These are phyloP conservation scores for Amitus sp. DNA, from an alignment of 2,888 invertebrate genomes.

Conservation along the genomic window DNA sequence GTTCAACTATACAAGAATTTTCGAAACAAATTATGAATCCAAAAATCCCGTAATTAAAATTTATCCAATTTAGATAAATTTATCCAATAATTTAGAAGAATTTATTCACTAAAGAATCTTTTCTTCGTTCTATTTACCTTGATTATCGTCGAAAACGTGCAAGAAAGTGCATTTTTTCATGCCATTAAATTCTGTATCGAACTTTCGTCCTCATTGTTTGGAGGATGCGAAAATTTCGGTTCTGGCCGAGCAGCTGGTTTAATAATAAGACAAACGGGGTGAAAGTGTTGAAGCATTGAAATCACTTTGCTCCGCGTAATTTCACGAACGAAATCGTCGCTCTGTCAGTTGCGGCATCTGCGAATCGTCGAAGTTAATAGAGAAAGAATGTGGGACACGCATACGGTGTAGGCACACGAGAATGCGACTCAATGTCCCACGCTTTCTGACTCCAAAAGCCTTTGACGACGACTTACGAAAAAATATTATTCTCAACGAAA, in stretches of 20 bases:
- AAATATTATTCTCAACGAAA: too few species aligned
- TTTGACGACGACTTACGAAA: background rate
- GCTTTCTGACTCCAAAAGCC: slow-evolving; percentile 11
- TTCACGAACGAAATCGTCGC: slow-evolving; percentile 25
- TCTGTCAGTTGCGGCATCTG: slow-evolving; percentile 22
- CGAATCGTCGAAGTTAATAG: slow-evolving; percentile 28
- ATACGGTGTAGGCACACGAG: slow-evolving; percentile 18
- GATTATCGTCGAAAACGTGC: too few species aligned
- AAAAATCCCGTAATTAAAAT: too few species aligned
- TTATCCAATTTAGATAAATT: too few species aligned
- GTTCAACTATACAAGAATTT: too few species aligned
- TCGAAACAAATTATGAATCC: too few species aligned
- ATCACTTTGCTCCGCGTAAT: slow-evolving; percentile 23
- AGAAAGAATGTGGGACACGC: slow-evolving; percentile 23
- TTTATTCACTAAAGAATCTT: too few species aligned
- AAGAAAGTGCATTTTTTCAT: background rate
- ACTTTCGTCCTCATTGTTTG: background rate
- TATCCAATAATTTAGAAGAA: too few species aligned
- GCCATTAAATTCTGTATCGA: background rate
- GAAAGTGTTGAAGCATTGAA: slow-evolving; percentile 28
- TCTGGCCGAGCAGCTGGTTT: background rate
- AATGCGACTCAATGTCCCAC: slow-evolving; percentile 28
- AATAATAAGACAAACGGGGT: background rate
- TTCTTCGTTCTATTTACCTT: too few species aligned
- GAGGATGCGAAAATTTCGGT: background rate